Evolutionary conservation across 2,113 vertebrate species (phyloP).

Genomic region (Dasypus novemcinctus): DNA sequence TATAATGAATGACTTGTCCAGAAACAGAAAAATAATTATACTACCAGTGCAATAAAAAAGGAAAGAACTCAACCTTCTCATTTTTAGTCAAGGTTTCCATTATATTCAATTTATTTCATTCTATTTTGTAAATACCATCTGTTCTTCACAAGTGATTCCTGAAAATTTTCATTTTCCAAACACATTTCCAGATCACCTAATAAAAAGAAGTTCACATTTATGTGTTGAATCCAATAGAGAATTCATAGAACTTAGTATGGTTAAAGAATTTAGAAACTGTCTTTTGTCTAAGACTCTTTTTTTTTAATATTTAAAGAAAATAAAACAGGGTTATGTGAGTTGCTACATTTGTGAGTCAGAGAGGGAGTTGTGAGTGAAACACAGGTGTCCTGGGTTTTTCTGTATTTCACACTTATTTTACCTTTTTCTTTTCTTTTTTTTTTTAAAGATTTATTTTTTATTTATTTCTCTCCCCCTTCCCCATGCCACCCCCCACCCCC

Average conservation of each 20-base stretch:
- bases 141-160: background rate
- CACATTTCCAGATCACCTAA: constrained; percentile 25
- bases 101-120: background rate
- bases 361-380: background rate
- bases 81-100: background rate
- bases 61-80: background rate
- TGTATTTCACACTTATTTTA: background rate
- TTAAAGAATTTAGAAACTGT: background rate
- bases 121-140: constrained; percentile 17
- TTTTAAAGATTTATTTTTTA: no score
- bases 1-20: background rate
- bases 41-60: background rate
- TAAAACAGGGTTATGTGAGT: background rate
- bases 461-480: no score
- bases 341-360: background rate
- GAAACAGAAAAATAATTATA: background rate
- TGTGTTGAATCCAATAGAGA: background rate
- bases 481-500: no score
- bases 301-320: background rate
- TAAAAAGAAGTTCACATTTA: constrained; percentile 38
- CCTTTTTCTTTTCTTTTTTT: background rate
- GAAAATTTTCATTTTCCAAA: constrained; percentile 32
- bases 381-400: background rate
- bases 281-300: background rate
- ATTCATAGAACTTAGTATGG: background rate